These are phyloP conservation scores for Epistrophella euchroma DNA, from an alignment of 2,888 invertebrate species.

Conservation along the genomic window DNA sequence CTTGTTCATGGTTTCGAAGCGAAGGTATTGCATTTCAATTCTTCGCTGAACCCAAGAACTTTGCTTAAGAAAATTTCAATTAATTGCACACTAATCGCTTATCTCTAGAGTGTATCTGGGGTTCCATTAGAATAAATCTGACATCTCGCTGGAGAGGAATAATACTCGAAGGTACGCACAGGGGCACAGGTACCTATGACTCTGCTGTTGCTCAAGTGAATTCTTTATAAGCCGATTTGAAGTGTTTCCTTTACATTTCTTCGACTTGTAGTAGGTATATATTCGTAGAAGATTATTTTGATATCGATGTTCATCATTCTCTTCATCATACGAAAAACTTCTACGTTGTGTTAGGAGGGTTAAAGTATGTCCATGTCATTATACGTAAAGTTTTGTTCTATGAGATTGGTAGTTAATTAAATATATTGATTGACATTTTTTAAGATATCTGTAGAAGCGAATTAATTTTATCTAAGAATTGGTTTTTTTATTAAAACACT, in stretches of 20 bases:
- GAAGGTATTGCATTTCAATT: neutral
- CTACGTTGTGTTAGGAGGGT: neutral
- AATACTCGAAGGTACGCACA: neutral
- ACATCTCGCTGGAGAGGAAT: slow-evolving; percentile 3
- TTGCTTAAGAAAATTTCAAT: slow-evolving; percentile 64
- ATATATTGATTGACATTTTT: slow-evolving; percentile 63
- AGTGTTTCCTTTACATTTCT: slow-evolving; percentile 29
- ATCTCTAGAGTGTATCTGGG: slow-evolving; percentile 55
- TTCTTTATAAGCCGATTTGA: slow-evolving; percentile 33
- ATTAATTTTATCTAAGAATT: slow-evolving; percentile 11
- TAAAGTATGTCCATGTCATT: neutral
- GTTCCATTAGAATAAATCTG: slow-evolving; percentile 68
- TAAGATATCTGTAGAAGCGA: slow-evolving; percentile 5
- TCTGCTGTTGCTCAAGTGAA: slow-evolving; percentile 14
- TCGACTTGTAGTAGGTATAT: neutral
- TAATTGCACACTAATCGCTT: slow-evolving; percentile 70
- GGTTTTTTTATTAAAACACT: neutral
- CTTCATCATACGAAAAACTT: neutral
- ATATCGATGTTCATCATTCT: slow-evolving; percentile 26
- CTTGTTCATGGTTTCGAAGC: neutral
- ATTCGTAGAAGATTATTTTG: slow-evolving; percentile 24
- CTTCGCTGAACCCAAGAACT: neutral
- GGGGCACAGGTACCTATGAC: neutral
- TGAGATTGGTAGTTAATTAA: slow-evolving; percentile 60
- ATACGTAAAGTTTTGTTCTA: slow-evolving; percentile 30